phyloP scores from a whole-genome alignment of 2,797 vertebrate species.

The Xenops minutus region DNA sequence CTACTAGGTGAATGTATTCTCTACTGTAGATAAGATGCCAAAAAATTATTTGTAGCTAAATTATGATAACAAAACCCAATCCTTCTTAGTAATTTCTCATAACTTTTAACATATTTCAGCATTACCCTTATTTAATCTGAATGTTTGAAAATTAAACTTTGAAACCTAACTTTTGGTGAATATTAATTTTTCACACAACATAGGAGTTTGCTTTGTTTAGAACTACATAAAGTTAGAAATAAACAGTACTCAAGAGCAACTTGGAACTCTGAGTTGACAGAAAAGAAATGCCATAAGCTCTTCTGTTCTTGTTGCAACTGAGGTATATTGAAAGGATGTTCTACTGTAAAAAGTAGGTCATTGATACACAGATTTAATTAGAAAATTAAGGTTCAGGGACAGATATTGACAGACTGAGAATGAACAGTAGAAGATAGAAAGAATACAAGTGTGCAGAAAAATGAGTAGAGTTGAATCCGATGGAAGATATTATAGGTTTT shows the following conservation, averaged over 20 bases:
- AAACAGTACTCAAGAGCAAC: not conserved
- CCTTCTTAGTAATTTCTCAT: not conserved
- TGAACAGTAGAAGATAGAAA: not conserved
- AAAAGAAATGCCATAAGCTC: not conserved
- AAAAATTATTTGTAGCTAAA: not conserved
- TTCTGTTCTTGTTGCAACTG: not conserved
- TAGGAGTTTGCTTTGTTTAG: not conserved
- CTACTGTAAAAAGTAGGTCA: not conserved
- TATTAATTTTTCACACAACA: not conserved
- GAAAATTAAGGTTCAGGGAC: constrained; percentile 11
- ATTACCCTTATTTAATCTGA: not conserved
- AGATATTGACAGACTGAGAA: not conserved
- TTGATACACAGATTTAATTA: not conserved
- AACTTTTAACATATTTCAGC: not conserved
- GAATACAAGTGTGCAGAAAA: not conserved
- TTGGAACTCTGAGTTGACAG: not conserved
- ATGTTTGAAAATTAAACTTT: not conserved
- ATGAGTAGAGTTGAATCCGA: not conserved
- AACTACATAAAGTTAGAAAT: not conserved
- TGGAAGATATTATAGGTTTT: not conserved
- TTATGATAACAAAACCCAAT: not conserved
- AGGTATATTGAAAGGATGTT: not conserved
- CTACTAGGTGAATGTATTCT: not conserved
- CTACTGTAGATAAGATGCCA: not conserved
- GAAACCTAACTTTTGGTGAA: not conserved